These are phyloP conservation scores for Acropternis orthonyx DNA, from an alignment of 2,797 vertebrate species.

Conservation along the genomic window DNA sequence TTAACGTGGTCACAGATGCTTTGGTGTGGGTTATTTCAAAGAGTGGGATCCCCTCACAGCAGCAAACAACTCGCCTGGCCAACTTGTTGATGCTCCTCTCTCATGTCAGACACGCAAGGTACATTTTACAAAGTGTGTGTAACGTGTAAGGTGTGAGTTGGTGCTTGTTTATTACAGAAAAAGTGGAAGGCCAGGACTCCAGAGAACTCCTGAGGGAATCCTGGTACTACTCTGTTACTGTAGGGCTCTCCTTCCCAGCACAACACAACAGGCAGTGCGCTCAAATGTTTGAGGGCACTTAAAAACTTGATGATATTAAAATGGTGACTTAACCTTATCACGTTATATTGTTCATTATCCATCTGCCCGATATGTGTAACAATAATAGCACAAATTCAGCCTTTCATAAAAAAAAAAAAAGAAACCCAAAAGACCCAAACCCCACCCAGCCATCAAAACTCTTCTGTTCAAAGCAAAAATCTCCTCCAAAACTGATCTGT, in stretches of 20 bases:
- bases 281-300: background rate
- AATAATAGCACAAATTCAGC: background rate
- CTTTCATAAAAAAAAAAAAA: background rate
- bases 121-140: background rate
- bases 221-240: background rate
- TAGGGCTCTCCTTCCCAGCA: background rate
- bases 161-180: background rate
- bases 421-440: background rate
- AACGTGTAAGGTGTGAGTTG: background rate
- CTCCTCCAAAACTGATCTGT: background rate
- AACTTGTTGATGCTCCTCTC: constrained; percentile 95
- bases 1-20: constrained; percentile 90
- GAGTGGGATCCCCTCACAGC: constrained; percentile 85
- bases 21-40: constrained; percentile 94
- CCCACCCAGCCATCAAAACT: background rate
- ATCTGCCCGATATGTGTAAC: background rate
- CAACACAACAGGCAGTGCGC: background rate
- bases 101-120: constrained; percentile 93
- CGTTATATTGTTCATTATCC: background rate
- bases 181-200: background rate
- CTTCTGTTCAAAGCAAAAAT: background rate
- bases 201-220: background rate
- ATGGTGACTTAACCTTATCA: background rate
- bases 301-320: background rate
- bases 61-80: constrained; percentile 89